These are phyloP conservation scores for Idaea straminata DNA, from an alignment of 2,888 invertebrate genomes.

Conservation along the genomic window DNA sequence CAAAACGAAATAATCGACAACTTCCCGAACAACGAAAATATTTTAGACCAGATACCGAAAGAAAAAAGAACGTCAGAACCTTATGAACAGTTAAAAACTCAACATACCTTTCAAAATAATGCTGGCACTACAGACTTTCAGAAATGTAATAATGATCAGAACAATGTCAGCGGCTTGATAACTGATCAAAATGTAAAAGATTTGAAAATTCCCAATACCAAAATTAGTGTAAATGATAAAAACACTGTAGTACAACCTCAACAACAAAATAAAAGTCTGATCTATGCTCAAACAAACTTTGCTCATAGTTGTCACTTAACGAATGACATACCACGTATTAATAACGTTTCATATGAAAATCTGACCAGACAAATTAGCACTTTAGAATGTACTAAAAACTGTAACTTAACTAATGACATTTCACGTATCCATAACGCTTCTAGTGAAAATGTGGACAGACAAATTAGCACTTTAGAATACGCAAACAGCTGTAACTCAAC, in stretches of 20 bases:
- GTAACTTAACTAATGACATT: too few species aligned
- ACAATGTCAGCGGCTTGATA: neutral
- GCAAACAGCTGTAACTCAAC: too few species aligned
- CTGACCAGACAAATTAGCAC: neutral
- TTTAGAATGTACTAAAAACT: neutral
- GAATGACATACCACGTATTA: neutral
- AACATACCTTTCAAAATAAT: neutral
- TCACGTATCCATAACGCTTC: too few species aligned
- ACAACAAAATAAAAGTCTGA: neutral
- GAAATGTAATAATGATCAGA: neutral
- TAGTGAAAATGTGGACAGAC: neutral
- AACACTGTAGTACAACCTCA: neutral
- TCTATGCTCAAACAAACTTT: neutral
- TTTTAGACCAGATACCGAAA: neutral
- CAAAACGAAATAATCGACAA: neutral
- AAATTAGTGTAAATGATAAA: neutral
- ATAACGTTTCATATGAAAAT: neutral
- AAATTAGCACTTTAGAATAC: neutral
- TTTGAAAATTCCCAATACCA: neutral
- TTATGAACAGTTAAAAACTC: neutral
- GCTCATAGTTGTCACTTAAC: neutral
- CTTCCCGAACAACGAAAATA: neutral
- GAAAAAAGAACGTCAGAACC: neutral
- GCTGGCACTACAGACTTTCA: neutral
- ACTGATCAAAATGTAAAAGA: neutral